Conservation (phyloP, 1,140 invertebrate genomes). For the Harpegnathos saltator region DNA sequence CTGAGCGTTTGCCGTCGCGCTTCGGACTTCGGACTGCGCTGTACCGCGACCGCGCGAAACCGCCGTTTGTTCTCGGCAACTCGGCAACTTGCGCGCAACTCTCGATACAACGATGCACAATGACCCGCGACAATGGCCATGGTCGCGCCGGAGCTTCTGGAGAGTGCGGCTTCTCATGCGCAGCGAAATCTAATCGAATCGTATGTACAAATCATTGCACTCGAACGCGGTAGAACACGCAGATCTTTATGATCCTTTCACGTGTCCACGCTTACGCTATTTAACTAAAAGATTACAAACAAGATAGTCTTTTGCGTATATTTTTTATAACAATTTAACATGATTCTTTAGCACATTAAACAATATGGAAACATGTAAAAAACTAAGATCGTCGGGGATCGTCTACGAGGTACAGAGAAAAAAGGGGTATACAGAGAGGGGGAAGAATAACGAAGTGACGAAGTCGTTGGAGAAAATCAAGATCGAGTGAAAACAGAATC, state of each 20-base stretch:
- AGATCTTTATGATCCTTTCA: background rate
- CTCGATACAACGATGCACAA: constrained; percentile 62
- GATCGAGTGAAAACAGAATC: constrained; percentile 10
- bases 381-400: too few species aligned
- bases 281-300: background rate
- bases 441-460: background rate
- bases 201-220: constrained; percentile 51
- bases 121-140: constrained; percentile 62
- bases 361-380: too few species aligned
- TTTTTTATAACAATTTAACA: background rate
- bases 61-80: constrained; percentile 56
- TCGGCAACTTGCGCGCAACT: constrained; percentile 43
- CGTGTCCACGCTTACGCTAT: background rate
- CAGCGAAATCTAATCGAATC: constrained; percentile 30
- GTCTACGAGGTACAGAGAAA: background rate
- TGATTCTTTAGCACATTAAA: too few species aligned
- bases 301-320: too few species aligned
- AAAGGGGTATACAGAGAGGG: background rate
- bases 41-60: constrained; percentile 39
- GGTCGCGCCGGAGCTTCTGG: constrained; percentile 9
- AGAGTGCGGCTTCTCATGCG: constrained; percentile 28
- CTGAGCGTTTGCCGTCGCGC: constrained; percentile 66
- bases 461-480: constrained; percentile 3
- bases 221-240: background rate
- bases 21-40: constrained; percentile 18